Base-by-base conservation (phyloP, 2,888 invertebrate species). In the Iphiclides podalirius region DNA sequence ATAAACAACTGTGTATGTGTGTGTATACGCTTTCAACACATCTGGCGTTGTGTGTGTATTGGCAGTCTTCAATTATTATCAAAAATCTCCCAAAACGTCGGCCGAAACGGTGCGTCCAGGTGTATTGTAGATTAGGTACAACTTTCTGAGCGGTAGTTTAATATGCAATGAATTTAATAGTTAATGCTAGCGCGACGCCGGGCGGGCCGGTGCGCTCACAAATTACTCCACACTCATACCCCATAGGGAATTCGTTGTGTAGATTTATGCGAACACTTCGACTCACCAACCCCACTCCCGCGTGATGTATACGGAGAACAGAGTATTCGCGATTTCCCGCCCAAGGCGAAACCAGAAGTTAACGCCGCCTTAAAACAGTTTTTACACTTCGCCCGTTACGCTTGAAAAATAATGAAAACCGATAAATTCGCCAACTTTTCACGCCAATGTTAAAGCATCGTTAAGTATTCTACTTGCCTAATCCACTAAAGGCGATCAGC, bases 81-180 rank as follows among this genome's bases (percentile, higher is more conserved):
- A n/a, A n/a, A n/a, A n/a, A n/a, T 20, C 6, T 20, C 20, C 20
- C 3, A 20, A 20, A 20, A 4, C 20, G 20, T 20, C 20, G 20
- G 20, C 20, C 20, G 6, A 6, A 20, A 28, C 55, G 61, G 59
- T 52, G 60, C 65, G 66, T 70, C 63, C 68, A 74, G 70, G 72
- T 74, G 67, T 64, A 54, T 66, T 64, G 70, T 71, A 70, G 73
- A 80, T 80, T 79, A 79, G 75, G 46, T 42, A 47, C 38, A 54
- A 73, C 64, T 65, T 72, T 70, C 66, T 75, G 75, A 74, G 77
- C 69, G 70, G 75, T 84, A 82, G 79, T 85, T 80, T 85, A 85
- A 84, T 84, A 87, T 87, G 85, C 86, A 87, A 85, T 85, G 87
- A 87, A 83, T 86, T 87, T 86, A 87, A 87, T 86, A 87, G 83